Evolutionary conservation across 2,113 vertebrate species (phyloP), one percentile per base, ranked within the genome.

Genomic region (Megaptera novaeangliae): DNA sequence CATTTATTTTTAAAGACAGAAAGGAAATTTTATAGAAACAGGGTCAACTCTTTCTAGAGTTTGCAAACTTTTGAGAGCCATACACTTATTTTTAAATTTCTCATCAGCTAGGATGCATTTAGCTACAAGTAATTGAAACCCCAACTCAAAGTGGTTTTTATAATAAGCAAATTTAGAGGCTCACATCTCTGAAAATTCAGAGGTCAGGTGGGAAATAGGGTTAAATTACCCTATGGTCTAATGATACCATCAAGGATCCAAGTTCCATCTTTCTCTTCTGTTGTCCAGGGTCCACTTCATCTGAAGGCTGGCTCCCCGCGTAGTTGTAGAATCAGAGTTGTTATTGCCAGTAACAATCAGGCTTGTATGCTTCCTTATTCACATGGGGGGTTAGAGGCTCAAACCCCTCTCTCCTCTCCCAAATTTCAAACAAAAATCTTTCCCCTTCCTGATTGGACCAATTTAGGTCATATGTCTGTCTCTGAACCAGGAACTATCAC

Each of bases 41-140:
- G 6, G 52, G 1, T 81, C 78, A 61, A 78, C 7, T 97, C 75
- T 39, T 89, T 82, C 75, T 29, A 82, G 36, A 55, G 4, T 91
- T 52, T 83, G 29, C 72, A 92, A 89, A 63, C 63, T 78, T 88
- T 88, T 52, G 49, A 90, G 29, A 94, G 10, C 59, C n/a, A 20
- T 41, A 94, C 72, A 95, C 14, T 57, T 85, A n/a, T 66, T 96
- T 96, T 87, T 23, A 88, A 88, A 52, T 61, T 75, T 91, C 59
- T 46, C 27, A 80, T 88, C 85, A 85, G 71, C 13, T 81, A 66
- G 46, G 34, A 83, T 68, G 52, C 8, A 31, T 74, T 95, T 71
- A 94, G 27, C 18, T 74, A 52, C 46, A 78, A 89, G 80, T 41
- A 77, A 61, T 23, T 85, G 74, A 96, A 82, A 64, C 66, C 52